Conservation (phyloP, 2,113 vertebrate genomes). For the Rhinolophus sinicus region DNA sequence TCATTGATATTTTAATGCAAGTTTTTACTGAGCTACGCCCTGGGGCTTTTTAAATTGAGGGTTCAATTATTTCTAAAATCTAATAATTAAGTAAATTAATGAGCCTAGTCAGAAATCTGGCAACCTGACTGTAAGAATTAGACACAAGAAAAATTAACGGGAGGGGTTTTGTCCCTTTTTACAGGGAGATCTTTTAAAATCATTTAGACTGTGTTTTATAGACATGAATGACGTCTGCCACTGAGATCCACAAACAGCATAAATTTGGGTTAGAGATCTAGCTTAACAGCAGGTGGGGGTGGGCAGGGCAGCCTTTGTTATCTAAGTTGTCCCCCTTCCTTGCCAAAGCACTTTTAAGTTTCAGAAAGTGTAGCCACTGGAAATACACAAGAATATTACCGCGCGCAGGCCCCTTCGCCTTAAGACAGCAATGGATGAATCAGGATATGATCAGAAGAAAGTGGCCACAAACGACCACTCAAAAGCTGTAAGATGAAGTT, state of each 20-base stretch:
- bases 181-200: conserved; percentile 47
- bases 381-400: neutral
- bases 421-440: neutral
- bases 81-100: conserved; percentile 83
- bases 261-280: neutral
- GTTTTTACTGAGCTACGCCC: conserved; percentile 77
- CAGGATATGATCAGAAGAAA: neutral
- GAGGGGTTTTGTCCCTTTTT: neutral
- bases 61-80: conserved; percentile 79
- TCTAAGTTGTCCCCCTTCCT: neutral
- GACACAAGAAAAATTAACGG: conserved; percentile 46
- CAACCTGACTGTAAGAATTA: conserved; percentile 66
- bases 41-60: conserved; percentile 70
- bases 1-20: conserved; percentile 76
- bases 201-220: neutral
- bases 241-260: neutral
- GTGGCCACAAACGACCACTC: neutral
- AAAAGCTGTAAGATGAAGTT: neutral
- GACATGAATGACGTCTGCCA: neutral
- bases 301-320: neutral
- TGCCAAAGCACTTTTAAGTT: neutral
- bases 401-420: neutral
- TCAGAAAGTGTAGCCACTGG: neutral
- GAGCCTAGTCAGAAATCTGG: conserved; percentile 72
- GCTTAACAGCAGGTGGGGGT: neutral